A percentile compares a stretch with the other conserved stretches of the same genome.
Conservation (phyloP, 2,113 vertebrate species). For the Vicugna pacos region DNA sequence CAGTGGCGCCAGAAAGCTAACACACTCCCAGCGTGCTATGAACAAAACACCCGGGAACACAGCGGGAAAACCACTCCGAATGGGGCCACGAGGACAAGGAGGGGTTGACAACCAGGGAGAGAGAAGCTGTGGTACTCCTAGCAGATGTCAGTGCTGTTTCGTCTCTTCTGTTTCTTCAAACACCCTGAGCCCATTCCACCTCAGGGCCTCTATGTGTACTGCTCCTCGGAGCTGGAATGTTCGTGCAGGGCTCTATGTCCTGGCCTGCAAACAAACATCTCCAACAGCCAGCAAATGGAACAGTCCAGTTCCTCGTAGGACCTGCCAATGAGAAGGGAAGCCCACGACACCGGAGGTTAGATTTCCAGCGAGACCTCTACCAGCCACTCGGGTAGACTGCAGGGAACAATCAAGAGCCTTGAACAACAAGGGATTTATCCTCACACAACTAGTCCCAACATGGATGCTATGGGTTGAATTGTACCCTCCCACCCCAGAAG, state of each 20-base stretch:
- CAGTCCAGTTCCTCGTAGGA: rapidly evolving
- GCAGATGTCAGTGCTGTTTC: rapidly evolving
- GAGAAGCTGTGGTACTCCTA: not conserved
- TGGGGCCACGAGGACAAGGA: not conserved
- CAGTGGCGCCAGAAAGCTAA: not conserved
- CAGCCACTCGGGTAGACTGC: not conserved
- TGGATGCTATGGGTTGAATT: not conserved
- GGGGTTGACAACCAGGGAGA: not conserved
- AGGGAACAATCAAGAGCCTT: not conserved
- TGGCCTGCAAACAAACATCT: rapidly evolving
- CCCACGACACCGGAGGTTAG: rapidly evolving
- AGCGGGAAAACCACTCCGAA: not conserved
- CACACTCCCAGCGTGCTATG: not conserved
- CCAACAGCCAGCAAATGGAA: not conserved
- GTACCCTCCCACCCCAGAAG: too few relatives aligned
- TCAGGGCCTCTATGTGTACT: not conserved
- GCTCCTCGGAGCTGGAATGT: not conserved
- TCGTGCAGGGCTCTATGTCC: not conserved
- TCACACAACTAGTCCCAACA: not conserved
- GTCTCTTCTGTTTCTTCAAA: not conserved
- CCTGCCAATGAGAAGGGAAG: not conserved
- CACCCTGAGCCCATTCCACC: too few relatives aligned
- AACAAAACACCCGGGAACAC: not conserved
- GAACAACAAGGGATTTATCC: not conserved
- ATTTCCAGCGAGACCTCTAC: rapidly evolving